These are phyloP conservation scores for Mythimna impura DNA, from an alignment of 2,888 invertebrate species.

Conservation along the genomic window DNA sequence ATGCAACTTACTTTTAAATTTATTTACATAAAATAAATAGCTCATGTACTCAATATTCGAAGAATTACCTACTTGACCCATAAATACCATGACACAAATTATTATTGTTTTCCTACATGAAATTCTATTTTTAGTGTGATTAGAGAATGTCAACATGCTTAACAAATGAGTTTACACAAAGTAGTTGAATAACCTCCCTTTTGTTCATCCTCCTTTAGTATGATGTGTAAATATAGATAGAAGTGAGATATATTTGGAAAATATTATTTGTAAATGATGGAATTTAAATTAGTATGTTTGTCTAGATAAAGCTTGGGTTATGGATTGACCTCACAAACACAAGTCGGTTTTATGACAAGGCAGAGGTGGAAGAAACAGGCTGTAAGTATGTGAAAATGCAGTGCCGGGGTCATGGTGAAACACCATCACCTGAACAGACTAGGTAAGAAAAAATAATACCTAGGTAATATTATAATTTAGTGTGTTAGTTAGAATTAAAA, in stretches of 20 bases:
- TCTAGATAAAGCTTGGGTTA: slow-evolving; percentile 95
- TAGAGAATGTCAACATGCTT: slow-evolving; percentile 29
- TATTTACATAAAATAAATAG: not conserved
- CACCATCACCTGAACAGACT: slow-evolving; percentile 96
- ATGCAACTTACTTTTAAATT: not conserved
- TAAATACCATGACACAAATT: slow-evolving; percentile 34
- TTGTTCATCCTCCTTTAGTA: not conserved
- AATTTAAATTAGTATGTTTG: slow-evolving; percentile 26
- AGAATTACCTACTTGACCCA: slow-evolving; percentile 6
- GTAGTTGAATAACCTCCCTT: slow-evolving; percentile 1
- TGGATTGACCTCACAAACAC: slow-evolving; percentile 99
- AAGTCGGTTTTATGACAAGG: slow-evolving; percentile 96
- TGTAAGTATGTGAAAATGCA: slow-evolving; percentile 97
- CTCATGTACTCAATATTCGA: not conserved
- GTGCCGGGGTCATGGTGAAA: slow-evolving; percentile 98
- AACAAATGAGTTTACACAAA: slow-evolving; percentile 27
- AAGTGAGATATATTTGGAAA: not conserved
- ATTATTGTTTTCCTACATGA: slow-evolving; percentile 57
- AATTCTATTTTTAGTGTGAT: slow-evolving; percentile 59
- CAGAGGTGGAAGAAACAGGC: slow-evolving; percentile 93
- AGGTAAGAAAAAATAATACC: slow-evolving; percentile 69
- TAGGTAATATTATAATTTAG: not conserved
- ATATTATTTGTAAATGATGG: not conserved
- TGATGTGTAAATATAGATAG: not conserved
- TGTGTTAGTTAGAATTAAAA: not conserved